These are phyloP conservation scores for Drosophila quinaria DNA, from an alignment of 2,888 invertebrate species.

Conservation along the genomic window DNA sequence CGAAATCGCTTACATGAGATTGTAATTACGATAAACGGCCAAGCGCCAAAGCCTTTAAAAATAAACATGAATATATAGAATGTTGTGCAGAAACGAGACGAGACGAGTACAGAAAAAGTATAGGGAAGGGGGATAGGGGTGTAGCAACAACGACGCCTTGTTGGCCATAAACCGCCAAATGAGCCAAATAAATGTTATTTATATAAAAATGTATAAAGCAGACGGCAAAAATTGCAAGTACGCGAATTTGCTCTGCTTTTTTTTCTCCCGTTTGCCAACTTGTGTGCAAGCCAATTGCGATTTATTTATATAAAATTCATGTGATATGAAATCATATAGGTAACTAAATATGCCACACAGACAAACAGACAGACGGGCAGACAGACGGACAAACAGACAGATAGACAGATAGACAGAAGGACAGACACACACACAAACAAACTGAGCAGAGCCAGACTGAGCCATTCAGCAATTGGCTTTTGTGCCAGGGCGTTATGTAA, in stretches of 20 bases:
- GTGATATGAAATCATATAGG: constrained; percentile 81
- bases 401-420: constrained; percentile 31
- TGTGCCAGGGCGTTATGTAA: constrained; percentile 79
- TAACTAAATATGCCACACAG: constrained; percentile 76
- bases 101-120: background rate
- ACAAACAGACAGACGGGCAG: constrained; percentile 41
- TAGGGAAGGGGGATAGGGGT: background rate
- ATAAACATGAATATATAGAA: constrained; percentile 55
- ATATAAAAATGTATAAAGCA: constrained; percentile 53
- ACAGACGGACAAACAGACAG: constrained; percentile 30
- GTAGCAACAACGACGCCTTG: constrained; percentile 49
- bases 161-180: constrained; percentile 79
- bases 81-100: constrained; percentile 3
- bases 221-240: constrained; percentile 64
- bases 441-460: constrained; percentile 49
- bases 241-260: constrained; percentile 33
- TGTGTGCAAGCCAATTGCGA: constrained; percentile 79
- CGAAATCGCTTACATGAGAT: constrained; percentile 79
- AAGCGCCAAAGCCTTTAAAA: constrained; percentile 63
- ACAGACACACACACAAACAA: constrained; percentile 28
- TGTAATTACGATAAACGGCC: constrained; percentile 80
- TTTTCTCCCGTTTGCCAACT: constrained; percentile 35
- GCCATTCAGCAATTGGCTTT: constrained; percentile 76
- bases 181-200: constrained; percentile 83
- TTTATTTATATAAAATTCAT: constrained; percentile 81